Percentiles rank a stretch among this genome's conserved stretches.
phyloP scores from a whole-genome alignment of 2,888 invertebrate species.

The Poecilus cupreus region DNA sequence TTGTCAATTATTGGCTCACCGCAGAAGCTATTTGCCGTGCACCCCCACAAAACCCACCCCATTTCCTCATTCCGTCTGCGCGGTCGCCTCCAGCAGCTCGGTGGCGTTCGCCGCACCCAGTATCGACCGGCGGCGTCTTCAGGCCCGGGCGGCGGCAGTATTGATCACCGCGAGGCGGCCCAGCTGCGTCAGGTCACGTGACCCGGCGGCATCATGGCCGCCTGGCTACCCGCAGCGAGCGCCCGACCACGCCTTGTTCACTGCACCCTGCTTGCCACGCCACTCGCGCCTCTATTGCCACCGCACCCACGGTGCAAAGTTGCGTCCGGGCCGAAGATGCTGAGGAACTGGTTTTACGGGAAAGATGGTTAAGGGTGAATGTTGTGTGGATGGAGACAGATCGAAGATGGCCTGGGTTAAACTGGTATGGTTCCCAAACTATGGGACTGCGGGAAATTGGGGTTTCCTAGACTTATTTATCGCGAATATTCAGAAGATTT shows the following conservation, averaged over 20 bases:
- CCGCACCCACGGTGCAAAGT: neutral
- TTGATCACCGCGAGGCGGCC: conserved; percentile 39
- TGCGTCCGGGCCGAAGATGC: neutral
- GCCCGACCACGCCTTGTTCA: conserved; percentile 47
- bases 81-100: too few relatives aligned
- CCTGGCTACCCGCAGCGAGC: conserved; percentile 52
- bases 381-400: conserved; percentile 20
- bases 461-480: neutral
- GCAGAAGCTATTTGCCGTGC: neutral
- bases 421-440: conserved; percentile 54
- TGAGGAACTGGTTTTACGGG: neutral
- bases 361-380: conserved; percentile 19
- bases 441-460: neutral
- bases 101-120: neutral
- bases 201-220: conserved; percentile 56
- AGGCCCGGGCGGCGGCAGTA: conserved; percentile 44
- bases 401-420: conserved; percentile 49
- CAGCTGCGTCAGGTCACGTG: conserved; percentile 47
- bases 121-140: conserved; percentile 14
- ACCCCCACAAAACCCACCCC: neutral
- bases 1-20: neutral
- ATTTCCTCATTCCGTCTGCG: neutral
- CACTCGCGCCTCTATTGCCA: neutral
- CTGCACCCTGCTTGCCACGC: neutral
- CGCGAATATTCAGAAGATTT: neutral